Base-by-base conservation (phyloP, 2,113 vertebrate genomes). In the Oenanthe oenanthe region DNA sequence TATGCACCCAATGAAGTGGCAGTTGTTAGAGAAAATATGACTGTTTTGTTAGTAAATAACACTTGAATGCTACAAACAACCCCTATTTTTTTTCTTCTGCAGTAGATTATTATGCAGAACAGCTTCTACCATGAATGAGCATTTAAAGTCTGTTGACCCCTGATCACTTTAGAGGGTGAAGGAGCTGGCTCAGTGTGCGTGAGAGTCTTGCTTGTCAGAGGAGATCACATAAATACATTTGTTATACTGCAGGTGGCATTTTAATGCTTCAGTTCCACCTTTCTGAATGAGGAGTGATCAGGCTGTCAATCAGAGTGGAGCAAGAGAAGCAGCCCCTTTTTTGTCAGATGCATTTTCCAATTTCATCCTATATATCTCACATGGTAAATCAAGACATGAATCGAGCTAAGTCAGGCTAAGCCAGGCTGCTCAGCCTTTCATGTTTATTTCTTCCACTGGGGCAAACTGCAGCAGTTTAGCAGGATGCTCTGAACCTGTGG, bases 11-110 rank as follows among this genome's bases (percentile, higher is more conserved):
- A 70, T 58, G 78, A 94, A 92, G 89, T 86, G 88, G 83, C 85
- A 95, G 80, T 94, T 94, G 90, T 87, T 94, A 72, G 25, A 89
- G 74, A 94, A 96, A 96, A 96, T 97, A 95, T 78, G 77, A 84
- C 83, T 93, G 62, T 65, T 96, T 96, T 95, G 92, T 94, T 94
- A 94, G 95, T 93, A 93, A 96, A 97, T 96, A 97, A 93, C 58
- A 93, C 91, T 60, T 13, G 14, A 93, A 94, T 93, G n/a, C 65
- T 84, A 94, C 79, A 86, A 93, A 90, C 68, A 95, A 60, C 26
- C 48, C 68, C 61, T 60, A 36, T 57, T 53, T 56, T 79, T 70
- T 74, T 66, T 51, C n/a, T 60, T 4, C 67, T 71, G 9, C 20
- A 45, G 25, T 34, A 63, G 47, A 84, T 78, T 86, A 74, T 36